These are phyloP conservation scores for Gymnocypris eckloni DNA, from an alignment of 2,797 vertebrate genomes.

Conservation along the genomic window DNA sequence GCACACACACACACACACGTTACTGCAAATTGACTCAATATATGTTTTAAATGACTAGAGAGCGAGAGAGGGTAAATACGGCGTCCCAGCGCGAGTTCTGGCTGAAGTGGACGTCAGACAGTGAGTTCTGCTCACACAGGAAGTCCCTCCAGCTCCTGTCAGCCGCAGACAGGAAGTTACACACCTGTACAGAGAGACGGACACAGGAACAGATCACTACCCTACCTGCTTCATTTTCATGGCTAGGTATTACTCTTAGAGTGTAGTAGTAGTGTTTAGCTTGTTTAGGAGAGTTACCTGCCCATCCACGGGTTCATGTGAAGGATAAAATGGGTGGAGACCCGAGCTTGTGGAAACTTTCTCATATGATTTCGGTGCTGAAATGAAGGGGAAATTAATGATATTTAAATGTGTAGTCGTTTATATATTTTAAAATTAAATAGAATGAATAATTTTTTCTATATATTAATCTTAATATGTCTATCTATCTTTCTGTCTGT, in stretches of 20 bases:
- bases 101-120: slow-evolving; percentile 80
- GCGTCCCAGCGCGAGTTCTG: slow-evolving; percentile 87
- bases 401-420: background rate
- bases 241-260: background rate
- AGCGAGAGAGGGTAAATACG: slow-evolving; percentile 67
- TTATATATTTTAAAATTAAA: background rate
- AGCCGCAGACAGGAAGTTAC: slow-evolving; percentile 38
- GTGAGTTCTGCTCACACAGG: slow-evolving; percentile 83
- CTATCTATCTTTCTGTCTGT: too few species aligned
- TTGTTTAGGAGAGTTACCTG: slow-evolving; percentile 77
- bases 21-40: background rate
- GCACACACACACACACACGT: background rate
- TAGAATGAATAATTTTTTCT: background rate
- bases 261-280: background rate
- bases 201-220: background rate
- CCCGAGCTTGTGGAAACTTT: slow-evolving; percentile 84
- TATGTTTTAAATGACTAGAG: background rate
- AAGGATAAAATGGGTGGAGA: slow-evolving; percentile 77
- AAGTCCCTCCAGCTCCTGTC: slow-evolving; percentile 87
- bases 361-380: slow-evolving; percentile 87
- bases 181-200: slow-evolving; percentile 26
- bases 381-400: background rate
- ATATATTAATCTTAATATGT: background rate
- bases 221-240: background rate
- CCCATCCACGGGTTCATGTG: slow-evolving; percentile 82